Evolutionary conservation across 2,797 vertebrate genomes (phyloP).

Genomic region (Hippoglossus hippoglossus): DNA sequence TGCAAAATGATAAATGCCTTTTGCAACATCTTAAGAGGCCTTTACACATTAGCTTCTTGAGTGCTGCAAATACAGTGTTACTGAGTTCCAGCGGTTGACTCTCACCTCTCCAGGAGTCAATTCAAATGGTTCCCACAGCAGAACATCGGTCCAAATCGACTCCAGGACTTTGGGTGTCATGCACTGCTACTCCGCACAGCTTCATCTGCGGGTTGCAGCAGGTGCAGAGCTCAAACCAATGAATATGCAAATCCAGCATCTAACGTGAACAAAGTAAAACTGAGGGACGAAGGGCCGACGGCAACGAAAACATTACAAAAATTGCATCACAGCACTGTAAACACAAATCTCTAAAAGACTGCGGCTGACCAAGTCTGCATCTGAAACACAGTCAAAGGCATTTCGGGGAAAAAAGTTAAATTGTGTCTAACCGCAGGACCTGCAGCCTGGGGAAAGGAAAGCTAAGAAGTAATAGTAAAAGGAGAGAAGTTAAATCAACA

Average conservation of each 20-base stretch:
- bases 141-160: conserved; percentile 46
- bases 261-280: conserved; percentile 38
- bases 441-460: neutral
- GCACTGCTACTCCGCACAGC: conserved; percentile 52
- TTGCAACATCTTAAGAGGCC: neutral
- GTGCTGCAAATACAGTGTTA: conserved; percentile 10
- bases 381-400: neutral
- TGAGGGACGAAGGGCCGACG: conserved; percentile 43
- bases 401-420: too few species aligned
- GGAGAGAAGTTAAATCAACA: neutral
- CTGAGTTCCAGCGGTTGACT: conserved; percentile 39
- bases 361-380: neutral
- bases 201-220: conserved; percentile 65
- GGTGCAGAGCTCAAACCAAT: conserved; percentile 63
- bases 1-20: conserved; percentile 2
- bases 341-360: conserved; percentile 20
- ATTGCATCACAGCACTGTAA: conserved; percentile 10
- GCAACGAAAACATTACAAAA: conserved; percentile 27
- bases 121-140: conserved; percentile 33
- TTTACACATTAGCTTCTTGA: conserved; percentile 16
- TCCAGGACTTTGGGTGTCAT: conserved; percentile 49
- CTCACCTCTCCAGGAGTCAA: conserved; percentile 31
- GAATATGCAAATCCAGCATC: conserved; percentile 61
- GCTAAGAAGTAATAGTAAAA: neutral
- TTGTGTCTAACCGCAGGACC: neutral